These are phyloP conservation scores for Pentamera pediparva DNA, from an alignment of 53 echinoderm and acorn worm genomes.

Conservation along the genomic window DNA sequence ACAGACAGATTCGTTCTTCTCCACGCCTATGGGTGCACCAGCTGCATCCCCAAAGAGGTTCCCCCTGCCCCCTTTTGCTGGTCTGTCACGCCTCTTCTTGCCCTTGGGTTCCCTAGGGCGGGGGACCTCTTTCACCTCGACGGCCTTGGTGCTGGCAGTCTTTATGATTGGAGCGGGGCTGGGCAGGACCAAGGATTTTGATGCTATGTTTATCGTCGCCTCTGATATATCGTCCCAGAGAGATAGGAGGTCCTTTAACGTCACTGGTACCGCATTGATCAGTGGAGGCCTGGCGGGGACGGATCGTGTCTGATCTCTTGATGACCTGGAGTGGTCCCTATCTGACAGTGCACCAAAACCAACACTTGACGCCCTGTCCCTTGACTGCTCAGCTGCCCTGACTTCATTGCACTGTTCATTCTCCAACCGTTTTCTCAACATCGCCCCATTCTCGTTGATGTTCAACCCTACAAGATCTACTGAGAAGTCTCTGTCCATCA, in stretches of 20 bases:
- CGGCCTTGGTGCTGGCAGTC: constrained; percentile 56
- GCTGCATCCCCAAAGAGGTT: constrained; percentile 96
- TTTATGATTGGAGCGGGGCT: constrained; percentile 91
- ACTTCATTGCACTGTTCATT: constrained; percentile 31
- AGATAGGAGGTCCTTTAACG: constrained; percentile 75
- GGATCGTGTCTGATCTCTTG: no score
- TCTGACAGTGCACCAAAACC: constrained; percentile 48
- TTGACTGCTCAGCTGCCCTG: constrained; percentile 46
- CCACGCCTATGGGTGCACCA: constrained; percentile 65
- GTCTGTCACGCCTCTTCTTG: constrained; percentile 88
- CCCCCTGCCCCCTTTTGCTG: constrained; percentile 77
- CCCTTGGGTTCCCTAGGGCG: constrained; percentile 59
- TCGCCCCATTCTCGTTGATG: constrained; percentile 28
- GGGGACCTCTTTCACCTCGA: constrained; percentile 64
- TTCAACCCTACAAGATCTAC: background rate
- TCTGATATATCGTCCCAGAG: constrained; percentile 92
- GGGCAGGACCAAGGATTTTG: constrained; percentile 77
- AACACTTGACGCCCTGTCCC: constrained; percentile 74
- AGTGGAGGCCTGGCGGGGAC: background rate
- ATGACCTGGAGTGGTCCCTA: constrained; percentile 43
- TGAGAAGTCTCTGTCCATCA: constrained; percentile 48
- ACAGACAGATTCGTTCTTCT: constrained; percentile 74
- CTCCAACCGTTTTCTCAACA: constrained; percentile 38
- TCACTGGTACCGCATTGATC: constrained; percentile 63
- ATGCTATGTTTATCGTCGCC: constrained; percentile 80